Evolutionary conservation across 23 tunicate species (phyloP).

Genomic region (Halocynthia roretzi): DNA sequence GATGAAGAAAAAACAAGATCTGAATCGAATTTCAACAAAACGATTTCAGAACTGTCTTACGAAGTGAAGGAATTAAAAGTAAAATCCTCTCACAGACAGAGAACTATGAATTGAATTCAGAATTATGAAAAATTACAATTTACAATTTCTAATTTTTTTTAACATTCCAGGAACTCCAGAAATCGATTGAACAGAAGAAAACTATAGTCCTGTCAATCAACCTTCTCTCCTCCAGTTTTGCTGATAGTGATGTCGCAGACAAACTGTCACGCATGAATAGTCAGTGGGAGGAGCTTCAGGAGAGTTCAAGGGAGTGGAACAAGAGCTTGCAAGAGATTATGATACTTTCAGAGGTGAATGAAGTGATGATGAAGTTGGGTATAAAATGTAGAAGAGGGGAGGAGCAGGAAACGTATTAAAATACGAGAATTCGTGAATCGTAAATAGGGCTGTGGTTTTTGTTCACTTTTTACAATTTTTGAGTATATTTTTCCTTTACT

Average conservation of each 20-base stretch:
- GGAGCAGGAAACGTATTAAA: no score
- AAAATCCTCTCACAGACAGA: neutral
- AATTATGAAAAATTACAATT: no score
- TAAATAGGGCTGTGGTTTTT: no score
- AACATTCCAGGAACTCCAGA: conserved; percentile 18
- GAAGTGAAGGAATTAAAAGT: conserved; percentile 35
- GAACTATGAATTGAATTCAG: no score
- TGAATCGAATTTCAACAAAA: conserved; percentile 17
- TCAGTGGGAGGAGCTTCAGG: conserved; percentile 30
- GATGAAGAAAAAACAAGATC: conserved; percentile 4
- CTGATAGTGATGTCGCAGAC: conserved; percentile 4
- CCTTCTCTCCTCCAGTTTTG: conserved; percentile 30
- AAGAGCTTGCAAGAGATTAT: conserved; percentile 11
- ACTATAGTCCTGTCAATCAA: conserved; percentile 47
- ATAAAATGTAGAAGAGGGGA: no score
- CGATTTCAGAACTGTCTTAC: conserved; percentile 16
- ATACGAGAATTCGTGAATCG: no score
- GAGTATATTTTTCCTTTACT: no score
- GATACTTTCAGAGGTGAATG: conserved; percentile 14
- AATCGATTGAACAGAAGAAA: conserved; percentile 47
- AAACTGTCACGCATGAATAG: conserved; percentile 29
- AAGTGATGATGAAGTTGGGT: no score
- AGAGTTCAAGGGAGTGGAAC: conserved; percentile 3
- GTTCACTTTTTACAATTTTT: no score
- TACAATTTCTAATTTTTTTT: neutral